These are phyloP conservation scores for Brassicogethes aeneus DNA, from an alignment of 2,888 invertebrate genomes.

Conservation along the genomic window DNA sequence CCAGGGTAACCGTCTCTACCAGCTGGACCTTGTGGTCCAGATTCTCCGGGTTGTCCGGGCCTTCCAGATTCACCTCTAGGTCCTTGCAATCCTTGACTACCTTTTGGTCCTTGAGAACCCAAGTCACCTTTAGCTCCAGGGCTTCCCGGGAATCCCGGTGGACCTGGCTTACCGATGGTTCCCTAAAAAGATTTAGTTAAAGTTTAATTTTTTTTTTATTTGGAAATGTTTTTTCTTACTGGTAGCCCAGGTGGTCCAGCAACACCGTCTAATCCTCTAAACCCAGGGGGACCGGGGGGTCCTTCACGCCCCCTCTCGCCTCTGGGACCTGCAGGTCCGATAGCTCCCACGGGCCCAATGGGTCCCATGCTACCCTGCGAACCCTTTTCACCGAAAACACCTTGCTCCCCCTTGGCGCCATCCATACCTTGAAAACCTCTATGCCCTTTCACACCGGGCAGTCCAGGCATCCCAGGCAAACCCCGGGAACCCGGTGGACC, in stretches of 20 bases:
- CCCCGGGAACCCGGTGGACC: conserved; percentile 71
- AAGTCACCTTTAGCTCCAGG: conserved; percentile 75
- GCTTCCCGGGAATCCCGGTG: conserved; percentile 77
- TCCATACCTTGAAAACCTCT: conserved; percentile 71
- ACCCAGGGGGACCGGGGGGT: conserved; percentile 65
- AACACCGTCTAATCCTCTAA: conserved; percentile 71
- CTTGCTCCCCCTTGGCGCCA: conserved; percentile 75
- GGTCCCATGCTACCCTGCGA: conserved; percentile 55
- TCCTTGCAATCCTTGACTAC: conserved; percentile 74
- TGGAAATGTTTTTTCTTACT: conserved; percentile 40
- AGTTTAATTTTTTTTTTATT: no score
- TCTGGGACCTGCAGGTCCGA: conserved; percentile 67
- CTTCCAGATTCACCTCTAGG: conserved; percentile 70
- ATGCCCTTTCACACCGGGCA: conserved; percentile 77
- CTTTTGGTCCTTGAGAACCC: conserved; percentile 67
- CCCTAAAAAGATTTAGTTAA: conserved; percentile 46
- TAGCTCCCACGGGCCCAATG: conserved; percentile 62
- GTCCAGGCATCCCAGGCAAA: conserved; percentile 61
- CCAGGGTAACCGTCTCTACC: conserved; percentile 75
- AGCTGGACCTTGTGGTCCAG: conserved; percentile 63
- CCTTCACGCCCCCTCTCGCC: conserved; percentile 83
- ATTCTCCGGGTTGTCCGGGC: conserved; percentile 68
- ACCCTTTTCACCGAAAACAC: conserved; percentile 67
- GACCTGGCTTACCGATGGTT: conserved; percentile 69
- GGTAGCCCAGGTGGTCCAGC: conserved; percentile 68